These are phyloP conservation scores for Festucalex cinctus DNA, from an alignment of 2,113 vertebrate genomes.

Conservation along the genomic window DNA sequence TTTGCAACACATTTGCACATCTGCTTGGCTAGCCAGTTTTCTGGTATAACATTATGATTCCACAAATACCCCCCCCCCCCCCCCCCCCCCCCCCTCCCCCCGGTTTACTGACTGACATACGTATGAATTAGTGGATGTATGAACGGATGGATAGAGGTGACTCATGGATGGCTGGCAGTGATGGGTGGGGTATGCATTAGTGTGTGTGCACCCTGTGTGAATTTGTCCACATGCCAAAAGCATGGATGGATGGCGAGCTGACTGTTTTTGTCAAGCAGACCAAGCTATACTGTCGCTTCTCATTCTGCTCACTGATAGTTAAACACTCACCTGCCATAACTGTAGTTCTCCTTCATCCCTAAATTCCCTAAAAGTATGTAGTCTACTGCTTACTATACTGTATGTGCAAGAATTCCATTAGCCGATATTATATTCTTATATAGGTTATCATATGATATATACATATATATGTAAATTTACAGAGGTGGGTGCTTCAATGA, in stretches of 20 bases:
- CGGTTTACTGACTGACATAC: conserved; percentile 58
- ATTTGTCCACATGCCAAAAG: conserved; percentile 52
- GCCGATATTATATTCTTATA: background rate
- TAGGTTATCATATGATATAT: background rate
- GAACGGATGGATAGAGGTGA: conserved; percentile 44
- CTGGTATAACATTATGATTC: conserved; percentile 35
- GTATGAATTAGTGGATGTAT: background rate
- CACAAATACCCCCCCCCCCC: too few relatives aligned
- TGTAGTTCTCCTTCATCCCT: conserved; percentile 16
- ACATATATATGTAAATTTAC: background rate
- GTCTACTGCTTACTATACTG: background rate
- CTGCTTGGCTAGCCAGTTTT: conserved; percentile 34
- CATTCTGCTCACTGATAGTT: conserved; percentile 44
- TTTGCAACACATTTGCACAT: conserved; percentile 20
- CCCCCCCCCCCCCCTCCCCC: too few relatives aligned
- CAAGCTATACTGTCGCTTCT: conserved; percentile 42
- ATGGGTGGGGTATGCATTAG: conserved; percentile 28
- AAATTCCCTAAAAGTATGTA: background rate
- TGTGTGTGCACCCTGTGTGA: conserved; percentile 38
- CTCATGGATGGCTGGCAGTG: conserved; percentile 20
- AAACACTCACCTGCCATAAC: conserved; percentile 22
- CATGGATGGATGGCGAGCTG: conserved; percentile 45
- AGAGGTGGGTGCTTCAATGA: too few relatives aligned
- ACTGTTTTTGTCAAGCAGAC: conserved; percentile 44
- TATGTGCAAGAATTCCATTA: background rate